Evolutionary conservation across 1,140 invertebrate genomes (phyloP).

Genomic region (Whitmania pigra): DNA sequence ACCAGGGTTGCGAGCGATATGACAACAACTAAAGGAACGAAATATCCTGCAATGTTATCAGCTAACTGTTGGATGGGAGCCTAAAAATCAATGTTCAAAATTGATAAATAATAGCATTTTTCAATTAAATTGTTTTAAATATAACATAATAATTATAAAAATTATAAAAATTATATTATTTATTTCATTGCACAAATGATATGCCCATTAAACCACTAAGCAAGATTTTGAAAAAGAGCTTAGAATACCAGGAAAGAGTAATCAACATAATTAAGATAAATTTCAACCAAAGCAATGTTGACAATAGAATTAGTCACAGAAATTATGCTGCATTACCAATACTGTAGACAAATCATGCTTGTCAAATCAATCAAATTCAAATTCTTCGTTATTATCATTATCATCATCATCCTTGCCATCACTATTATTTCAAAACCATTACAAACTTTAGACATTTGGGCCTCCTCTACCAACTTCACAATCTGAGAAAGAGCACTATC

Average conservation of each 20-base stretch:
- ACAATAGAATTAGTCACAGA: no score
- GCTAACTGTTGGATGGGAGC: slow-evolving; percentile 21
- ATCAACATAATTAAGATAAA: no score
- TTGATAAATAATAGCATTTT: background rate
- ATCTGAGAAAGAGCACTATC: slow-evolving; percentile 92
- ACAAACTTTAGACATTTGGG: slow-evolving; percentile 61
- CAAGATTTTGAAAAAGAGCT: no score
- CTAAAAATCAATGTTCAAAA: background rate
- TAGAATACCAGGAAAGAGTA: no score
- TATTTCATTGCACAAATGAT: background rate
- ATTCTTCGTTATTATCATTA: background rate
- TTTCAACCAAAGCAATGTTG: no score
- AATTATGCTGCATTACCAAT: no score
- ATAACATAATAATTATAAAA: no score
- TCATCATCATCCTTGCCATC: background rate
- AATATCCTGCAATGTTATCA: slow-evolving; percentile 17
- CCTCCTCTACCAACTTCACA: slow-evolving; percentile 86
- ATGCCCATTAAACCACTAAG: no score
- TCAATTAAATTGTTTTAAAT: no score
- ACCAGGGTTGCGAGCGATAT: slow-evolving; percentile 14
- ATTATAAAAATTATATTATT: background rate
- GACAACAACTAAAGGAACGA: slow-evolving; percentile 16
- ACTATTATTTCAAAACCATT: no score
- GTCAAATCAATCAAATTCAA: background rate
- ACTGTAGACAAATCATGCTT: no score